phyloP scores from a whole-genome alignment of 2,797 vertebrate species.

The Leucoraja ocellata region DNA sequence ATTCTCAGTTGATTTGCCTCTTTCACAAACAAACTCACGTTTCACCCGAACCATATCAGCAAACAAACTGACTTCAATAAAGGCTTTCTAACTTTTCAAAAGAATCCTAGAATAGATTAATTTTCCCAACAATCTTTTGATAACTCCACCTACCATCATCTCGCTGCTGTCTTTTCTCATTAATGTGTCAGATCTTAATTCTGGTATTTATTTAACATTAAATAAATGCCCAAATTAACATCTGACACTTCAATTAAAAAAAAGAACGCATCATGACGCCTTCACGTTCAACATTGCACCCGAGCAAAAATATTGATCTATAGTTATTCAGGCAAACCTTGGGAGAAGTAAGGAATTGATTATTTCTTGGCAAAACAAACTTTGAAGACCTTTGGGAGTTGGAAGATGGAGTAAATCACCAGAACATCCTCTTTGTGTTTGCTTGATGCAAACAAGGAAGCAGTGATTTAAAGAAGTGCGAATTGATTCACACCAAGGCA shows the following conservation, averaged over 20 bases:
- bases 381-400: background rate
- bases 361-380: background rate
- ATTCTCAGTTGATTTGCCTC: background rate
- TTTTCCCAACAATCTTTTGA: background rate
- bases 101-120: background rate
- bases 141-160: background rate
- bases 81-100: background rate
- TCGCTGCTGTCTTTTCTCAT: too few relatives aligned
- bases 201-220: background rate
- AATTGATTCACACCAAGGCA: background rate
- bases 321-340: background rate
- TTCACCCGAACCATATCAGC: background rate
- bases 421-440: background rate
- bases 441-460: background rate
- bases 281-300: background rate
- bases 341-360: background rate
- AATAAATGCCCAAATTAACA: background rate
- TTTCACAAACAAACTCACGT: background rate
- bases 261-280: background rate
- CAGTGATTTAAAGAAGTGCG: background rate
- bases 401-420: background rate
- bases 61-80: background rate
- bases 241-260: background rate
- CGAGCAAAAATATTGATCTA: background rate
- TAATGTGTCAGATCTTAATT: too few relatives aligned